Percentiles rank a stretch among this genome's conserved stretches.
These are phyloP conservation scores for Luffia ferchaultella DNA, from an alignment of 2,888 invertebrate genomes.

Conservation along the genomic window DNA sequence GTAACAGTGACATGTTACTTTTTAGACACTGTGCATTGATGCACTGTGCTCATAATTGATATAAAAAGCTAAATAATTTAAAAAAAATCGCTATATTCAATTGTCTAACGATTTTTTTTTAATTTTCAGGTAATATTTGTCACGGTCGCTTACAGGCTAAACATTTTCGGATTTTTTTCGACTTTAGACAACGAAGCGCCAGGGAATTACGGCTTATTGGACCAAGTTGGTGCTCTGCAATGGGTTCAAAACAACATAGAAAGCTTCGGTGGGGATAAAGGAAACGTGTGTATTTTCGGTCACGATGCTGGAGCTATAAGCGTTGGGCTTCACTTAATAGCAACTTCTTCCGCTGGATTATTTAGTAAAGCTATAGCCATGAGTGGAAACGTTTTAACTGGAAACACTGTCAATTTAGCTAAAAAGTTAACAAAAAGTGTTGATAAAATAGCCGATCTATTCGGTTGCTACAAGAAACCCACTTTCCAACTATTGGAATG, in stretches of 20 bases:
- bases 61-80: too few species aligned
- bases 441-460: conserved; percentile 70
- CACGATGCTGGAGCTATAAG: conserved; percentile 84
- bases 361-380: conserved; percentile 82
- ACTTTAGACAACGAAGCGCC: conserved; percentile 79
- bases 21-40: too few species aligned
- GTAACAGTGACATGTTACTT: too few species aligned
- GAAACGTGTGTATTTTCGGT: conserved; percentile 80
- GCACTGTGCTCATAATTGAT: too few species aligned
- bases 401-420: conserved; percentile 69
- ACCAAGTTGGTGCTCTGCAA: conserved; percentile 80
- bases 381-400: conserved; percentile 78
- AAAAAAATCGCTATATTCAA: too few species aligned
- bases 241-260: conserved; percentile 83
- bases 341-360: conserved; percentile 70
- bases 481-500: conserved; percentile 74
- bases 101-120: too few species aligned
- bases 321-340: conserved; percentile 78
- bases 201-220: conserved; percentile 83
- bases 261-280: conserved; percentile 77
- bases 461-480: conserved; percentile 74
- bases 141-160: conserved; percentile 80
- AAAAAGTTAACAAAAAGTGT: conserved; percentile 69
- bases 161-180: conserved; percentile 85
- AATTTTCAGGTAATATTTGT: conserved; percentile 75